Evolutionary conservation across 1,140 invertebrate species (phyloP).

Genomic region (Phymastichus coffea): DNA sequence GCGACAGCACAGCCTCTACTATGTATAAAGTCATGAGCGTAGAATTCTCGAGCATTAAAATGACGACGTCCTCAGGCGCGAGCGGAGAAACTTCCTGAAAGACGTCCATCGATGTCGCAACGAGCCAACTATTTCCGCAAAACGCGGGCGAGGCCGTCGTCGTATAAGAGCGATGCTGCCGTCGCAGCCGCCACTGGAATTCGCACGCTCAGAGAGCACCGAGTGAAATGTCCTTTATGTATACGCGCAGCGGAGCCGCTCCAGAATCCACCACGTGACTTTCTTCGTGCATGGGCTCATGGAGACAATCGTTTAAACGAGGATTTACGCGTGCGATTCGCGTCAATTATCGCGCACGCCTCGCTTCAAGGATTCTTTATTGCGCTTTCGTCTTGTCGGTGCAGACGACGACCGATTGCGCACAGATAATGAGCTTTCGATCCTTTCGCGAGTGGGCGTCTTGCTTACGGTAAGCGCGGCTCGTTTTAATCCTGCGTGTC

Average conservation of each 20-base stretch:
- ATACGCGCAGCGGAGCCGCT: background rate
- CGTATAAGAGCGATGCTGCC: background rate
- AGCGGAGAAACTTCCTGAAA: conserved; percentile 3
- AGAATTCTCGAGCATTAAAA: background rate
- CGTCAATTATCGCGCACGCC: conserved; percentile 23
- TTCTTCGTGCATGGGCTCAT: conserved; percentile 1
- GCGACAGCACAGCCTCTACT: too few relatives aligned
- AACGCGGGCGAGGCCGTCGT: background rate
- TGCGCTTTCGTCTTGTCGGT: too few relatives aligned
- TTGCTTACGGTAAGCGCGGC: too few relatives aligned
- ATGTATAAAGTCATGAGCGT: background rate
- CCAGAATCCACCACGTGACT: conserved; percentile 1
- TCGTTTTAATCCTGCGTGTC: too few relatives aligned
- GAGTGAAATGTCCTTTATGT: conserved; percentile 29
- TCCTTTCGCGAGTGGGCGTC: too few relatives aligned
- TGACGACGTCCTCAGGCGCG: background rate
- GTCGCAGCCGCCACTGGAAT: background rate
- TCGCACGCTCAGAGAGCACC: background rate
- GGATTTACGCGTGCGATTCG: conserved; percentile 27
- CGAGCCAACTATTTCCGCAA: background rate
- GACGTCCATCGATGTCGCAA: background rate
- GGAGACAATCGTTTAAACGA: conserved; percentile 27
- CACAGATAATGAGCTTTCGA: too few relatives aligned
- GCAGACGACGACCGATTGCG: too few relatives aligned
- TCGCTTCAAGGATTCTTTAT: too few relatives aligned